Base-by-base conservation (phyloP, 2,797 vertebrate genomes). In the Decapterus maruadsi region DNA sequence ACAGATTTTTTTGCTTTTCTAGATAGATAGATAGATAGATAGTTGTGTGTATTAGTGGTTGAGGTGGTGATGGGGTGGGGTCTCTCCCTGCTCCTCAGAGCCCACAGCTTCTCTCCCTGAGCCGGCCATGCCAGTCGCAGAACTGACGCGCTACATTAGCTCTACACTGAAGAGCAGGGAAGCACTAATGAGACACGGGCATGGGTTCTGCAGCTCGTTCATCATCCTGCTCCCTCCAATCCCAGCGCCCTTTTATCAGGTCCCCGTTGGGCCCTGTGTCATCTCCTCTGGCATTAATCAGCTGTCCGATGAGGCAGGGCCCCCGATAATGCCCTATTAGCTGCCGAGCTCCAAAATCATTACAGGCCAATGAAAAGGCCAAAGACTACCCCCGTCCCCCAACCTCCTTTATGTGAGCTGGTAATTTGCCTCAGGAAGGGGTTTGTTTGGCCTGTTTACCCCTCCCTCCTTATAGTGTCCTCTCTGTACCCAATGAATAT, bases 311-410 rank as follows among this genome's bases (percentile, higher is more conserved):
- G 80, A 87, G 87, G 86, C 86, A 72, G 87, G 81, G 84, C 80
- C 65, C 80, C 67, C 26, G 68, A 90, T 94, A 91, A 94, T 93
- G 86, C 87, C 85, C 89, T 90, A 91, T 93, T 94, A 93, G 84
- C 81, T 56, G 60, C 83, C n/a, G 54, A 58, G 73, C 86, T 87
- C 83, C 53, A 16, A 71, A 90, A 87, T 90, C 88, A 89, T 87
- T 90, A 83, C 81, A 85, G 86, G 67, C 89, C 92, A 90, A 85
- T 93, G 83, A 88, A 89, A 92, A 92, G 91, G 89, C 90, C 90
- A 93, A 90, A 90, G 91, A 87, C 89, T 90, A 84, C 29, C 68
- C 67, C 51, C 56, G 17, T 60, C 34, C 68, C 45, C 48, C 29
- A 55, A 78, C 19, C 2, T 46, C 22, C 51, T 75, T 66, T 74